These are phyloP conservation scores for Drepanosiphum platanoidis DNA, from an alignment of 2,888 invertebrate species.

Conservation along the genomic window DNA sequence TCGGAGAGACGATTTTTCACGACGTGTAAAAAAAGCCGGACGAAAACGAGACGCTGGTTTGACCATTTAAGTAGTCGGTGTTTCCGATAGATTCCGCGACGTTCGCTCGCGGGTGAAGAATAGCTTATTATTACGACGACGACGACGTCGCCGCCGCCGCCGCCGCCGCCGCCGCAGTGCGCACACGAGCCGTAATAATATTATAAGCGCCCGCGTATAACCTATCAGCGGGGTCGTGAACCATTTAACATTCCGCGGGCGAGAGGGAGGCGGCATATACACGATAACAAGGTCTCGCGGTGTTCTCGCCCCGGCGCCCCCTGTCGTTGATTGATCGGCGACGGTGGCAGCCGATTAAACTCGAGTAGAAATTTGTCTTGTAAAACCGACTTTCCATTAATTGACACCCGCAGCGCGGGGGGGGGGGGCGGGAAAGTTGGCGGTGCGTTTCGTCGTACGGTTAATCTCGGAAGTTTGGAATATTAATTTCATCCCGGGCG, in stretches of 20 bases:
- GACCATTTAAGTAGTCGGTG: neutral
- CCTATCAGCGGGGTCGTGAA: neutral
- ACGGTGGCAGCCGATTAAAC: slow-evolving; percentile 36
- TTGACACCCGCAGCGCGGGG: too few relatives aligned
- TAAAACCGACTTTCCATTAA: slow-evolving; percentile 44
- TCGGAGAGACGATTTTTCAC: slow-evolving; percentile 3
- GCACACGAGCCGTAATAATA: too few relatives aligned
- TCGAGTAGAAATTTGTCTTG: slow-evolving; percentile 49
- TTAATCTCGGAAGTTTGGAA: slow-evolving; percentile 10
- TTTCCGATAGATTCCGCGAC: neutral
- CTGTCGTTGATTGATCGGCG: slow-evolving; percentile 52
- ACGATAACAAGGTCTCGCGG: slow-evolving; percentile 31
- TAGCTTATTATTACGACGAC: neutral
- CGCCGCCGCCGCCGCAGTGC: too few relatives aligned
- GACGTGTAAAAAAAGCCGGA: neutral
- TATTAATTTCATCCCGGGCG: slow-evolving; percentile 22
- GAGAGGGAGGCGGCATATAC: neutral
- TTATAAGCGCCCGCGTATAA: too few relatives aligned
- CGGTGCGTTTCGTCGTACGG: slow-evolving; percentile 6
- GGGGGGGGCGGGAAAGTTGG: too few relatives aligned
- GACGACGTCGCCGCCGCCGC: too few relatives aligned
- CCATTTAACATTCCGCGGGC: neutral
- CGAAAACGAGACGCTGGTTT: neutral
- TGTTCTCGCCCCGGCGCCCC: slow-evolving; percentile 8
- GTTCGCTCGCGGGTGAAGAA: neutral